A percentile compares a stretch with the other conserved stretches of the same genome.
phyloP scores from a whole-genome alignment of 2,113 vertebrate species.

The Egretta garzetta region DNA sequence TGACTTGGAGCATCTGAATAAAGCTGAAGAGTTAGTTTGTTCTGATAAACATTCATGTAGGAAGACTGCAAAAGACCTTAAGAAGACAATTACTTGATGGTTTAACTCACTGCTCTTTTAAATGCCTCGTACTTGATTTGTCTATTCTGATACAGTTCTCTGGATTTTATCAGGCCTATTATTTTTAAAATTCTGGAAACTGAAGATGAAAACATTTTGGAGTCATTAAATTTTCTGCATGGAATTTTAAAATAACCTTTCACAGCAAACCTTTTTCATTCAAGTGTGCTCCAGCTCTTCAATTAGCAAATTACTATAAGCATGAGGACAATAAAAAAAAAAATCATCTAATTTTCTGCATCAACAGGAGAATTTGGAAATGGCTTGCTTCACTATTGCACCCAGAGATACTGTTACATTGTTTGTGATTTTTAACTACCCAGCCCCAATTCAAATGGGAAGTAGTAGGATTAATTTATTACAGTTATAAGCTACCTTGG shows the following conservation, averaged over 20 bases:
- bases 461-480: background rate
- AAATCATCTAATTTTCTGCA: conserved; percentile 25
- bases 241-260: background rate
- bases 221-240: background rate
- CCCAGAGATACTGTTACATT: background rate
- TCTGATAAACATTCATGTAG: background rate
- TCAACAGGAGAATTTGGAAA: background rate
- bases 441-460: background rate
- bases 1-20: background rate
- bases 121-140: background rate
- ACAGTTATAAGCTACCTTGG: background rate
- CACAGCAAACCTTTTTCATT: conserved; percentile 20
- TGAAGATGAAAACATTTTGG: background rate
- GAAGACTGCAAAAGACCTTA: background rate
- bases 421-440: background rate
- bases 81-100: background rate
- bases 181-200: background rate
- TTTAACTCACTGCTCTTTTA: background rate
- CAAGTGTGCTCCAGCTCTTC: conserved; percentile 2
- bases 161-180: background rate
- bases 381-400: background rate
- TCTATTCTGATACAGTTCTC: background rate
- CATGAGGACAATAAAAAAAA: background rate
- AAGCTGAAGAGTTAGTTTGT: conserved; percentile 12
- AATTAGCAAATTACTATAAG: conserved; percentile 28